Conservation (phyloP, 1,140 invertebrate genomes). For the Drosophila pallidifrons region DNA sequence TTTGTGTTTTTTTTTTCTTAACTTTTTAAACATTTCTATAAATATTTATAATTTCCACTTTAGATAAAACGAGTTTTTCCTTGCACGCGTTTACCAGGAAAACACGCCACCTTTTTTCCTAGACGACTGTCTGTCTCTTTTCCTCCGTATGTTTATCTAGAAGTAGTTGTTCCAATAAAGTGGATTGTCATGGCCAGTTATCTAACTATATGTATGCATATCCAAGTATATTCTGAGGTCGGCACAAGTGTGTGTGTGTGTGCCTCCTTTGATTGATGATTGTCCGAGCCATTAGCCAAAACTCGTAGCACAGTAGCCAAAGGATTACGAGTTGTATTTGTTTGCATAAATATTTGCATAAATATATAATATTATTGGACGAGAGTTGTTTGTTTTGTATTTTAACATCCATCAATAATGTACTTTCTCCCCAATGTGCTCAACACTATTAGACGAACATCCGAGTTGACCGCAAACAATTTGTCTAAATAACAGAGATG, state of each 20-base stretch:
- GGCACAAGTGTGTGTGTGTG: constrained; percentile 55
- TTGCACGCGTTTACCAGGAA: constrained; percentile 80
- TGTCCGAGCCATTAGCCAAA: constrained; percentile 27
- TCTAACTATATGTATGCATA: background rate
- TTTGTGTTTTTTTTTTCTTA: constrained; percentile 57
- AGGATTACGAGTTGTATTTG: constrained; percentile 46
- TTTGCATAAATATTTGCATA: constrained; percentile 68
- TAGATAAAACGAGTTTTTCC: constrained; percentile 70
- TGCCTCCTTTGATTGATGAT: constrained; percentile 61
- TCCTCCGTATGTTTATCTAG: constrained; percentile 43
- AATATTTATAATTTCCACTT: constrained; percentile 71
- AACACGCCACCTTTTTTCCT: constrained; percentile 36
- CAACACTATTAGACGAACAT: constrained; percentile 28
- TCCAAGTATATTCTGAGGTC: background rate
- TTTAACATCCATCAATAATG: constrained; percentile 62
- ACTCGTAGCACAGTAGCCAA: constrained; percentile 74
- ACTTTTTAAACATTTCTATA: constrained; percentile 57
- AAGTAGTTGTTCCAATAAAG: constrained; percentile 67
- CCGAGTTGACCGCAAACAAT: constrained; percentile 67
- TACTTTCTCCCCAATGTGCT: constrained; percentile 6
- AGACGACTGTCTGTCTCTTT: background rate
- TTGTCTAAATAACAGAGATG: constrained; percentile 61
- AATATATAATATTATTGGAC: constrained; percentile 5
- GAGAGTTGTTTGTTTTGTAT: constrained; percentile 56
- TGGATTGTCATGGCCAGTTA: constrained; percentile 66